Percentiles rank a stretch among this genome's conserved stretches.
Conservation (phyloP, 2,888 invertebrate genomes). For the Euzophera pinguis region DNA sequence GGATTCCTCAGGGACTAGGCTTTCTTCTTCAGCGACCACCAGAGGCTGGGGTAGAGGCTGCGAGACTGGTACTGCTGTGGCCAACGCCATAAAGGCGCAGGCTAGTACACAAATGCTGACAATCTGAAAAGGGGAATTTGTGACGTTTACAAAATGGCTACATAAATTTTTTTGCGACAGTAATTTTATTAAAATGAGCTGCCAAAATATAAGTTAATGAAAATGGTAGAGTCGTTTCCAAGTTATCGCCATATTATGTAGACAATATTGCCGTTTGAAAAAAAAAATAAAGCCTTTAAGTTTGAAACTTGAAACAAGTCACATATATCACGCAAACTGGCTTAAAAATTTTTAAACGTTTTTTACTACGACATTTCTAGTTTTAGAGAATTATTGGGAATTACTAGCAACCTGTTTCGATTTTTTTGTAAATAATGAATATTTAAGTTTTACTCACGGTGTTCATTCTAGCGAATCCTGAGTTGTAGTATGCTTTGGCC, state of each 20-base stretch:
- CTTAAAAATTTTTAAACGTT: background rate
- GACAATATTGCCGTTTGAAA: too few relatives aligned
- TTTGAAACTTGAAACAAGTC: too few relatives aligned
- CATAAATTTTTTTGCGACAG: too few relatives aligned
- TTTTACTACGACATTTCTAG: background rate
- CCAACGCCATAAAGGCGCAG: constrained; percentile 40
- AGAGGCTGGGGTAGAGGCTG: background rate
- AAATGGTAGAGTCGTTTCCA: too few relatives aligned
- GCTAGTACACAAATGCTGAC: constrained; percentile 39
- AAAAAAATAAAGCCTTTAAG: too few relatives aligned
- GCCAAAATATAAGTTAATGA: too few relatives aligned
- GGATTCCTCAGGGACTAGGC: constrained; percentile 18
- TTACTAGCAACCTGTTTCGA: background rate
- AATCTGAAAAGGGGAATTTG: constrained; percentile 33
- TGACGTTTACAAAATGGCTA: background rate
- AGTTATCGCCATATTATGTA: too few relatives aligned
- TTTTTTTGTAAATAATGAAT: constrained; percentile 5
- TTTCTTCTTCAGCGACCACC: constrained; percentile 1
- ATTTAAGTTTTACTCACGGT: constrained; percentile 45
- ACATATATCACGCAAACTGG: too few relatives aligned
- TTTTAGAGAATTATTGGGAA: background rate
- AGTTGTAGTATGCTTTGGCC: constrained; percentile 28
- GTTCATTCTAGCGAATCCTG: constrained; percentile 54
- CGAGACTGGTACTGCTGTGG: constrained; percentile 35
- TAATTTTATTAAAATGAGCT: too few relatives aligned